Conservation (phyloP, 2,113 vertebrate genomes). For the Hypanus sabinus region DNA sequence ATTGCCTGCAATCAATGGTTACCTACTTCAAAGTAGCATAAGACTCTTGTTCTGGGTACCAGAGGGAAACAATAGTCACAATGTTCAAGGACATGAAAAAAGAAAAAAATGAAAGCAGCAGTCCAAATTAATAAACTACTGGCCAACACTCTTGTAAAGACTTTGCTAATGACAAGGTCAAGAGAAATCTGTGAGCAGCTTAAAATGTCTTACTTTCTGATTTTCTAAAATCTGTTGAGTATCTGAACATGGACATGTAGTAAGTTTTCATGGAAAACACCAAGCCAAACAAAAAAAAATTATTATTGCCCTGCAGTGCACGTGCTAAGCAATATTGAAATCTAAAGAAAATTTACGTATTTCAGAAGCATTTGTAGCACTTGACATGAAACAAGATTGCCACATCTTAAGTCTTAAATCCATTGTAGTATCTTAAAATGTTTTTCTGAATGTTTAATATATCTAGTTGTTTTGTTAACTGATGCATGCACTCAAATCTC, state of each 20-base stretch:
- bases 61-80: conserved; percentile 8
- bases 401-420: neutral
- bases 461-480: neutral
- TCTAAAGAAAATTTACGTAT: neutral
- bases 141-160: conserved; percentile 6
- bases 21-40: conserved; percentile 13
- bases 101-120: conserved; percentile 16
- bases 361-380: neutral
- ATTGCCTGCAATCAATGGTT: conserved; percentile 18
- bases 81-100: conserved; percentile 22
- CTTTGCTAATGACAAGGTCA: neutral
- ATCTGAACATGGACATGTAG: neutral
- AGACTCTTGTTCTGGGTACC: conserved; percentile 5
- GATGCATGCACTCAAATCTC: neutral
- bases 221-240: neutral
- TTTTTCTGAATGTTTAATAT: neutral
- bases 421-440: neutral
- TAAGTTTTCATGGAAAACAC: neutral
- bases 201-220: neutral
- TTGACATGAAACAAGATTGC: neutral
- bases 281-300: neutral
- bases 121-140: conserved; percentile 9
- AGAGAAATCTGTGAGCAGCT: neutral
- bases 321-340: neutral
- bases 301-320: neutral